Base-by-base conservation (phyloP, 2,113 vertebrate species). In the Indicator indicator region DNA sequence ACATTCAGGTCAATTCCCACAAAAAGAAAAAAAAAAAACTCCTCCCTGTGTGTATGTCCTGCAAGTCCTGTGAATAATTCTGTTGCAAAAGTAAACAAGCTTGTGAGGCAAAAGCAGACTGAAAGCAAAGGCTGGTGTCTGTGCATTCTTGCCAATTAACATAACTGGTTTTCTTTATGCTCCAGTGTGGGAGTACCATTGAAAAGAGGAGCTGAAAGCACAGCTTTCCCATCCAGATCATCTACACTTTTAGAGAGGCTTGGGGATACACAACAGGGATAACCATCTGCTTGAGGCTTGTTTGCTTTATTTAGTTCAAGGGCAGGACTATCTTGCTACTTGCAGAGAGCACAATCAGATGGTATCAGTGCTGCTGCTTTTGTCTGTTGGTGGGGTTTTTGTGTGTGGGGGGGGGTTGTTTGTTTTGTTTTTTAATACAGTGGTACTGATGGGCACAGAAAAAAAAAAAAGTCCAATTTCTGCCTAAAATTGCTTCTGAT, bases 301-400 rank as follows among this genome's bases (percentile, higher is more conserved):
- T 87, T 94, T 88, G 72, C 68, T 94, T 85, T 93, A 89, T 92
- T 91, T 89, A 91, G 84, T 91, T 94, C 89, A 95, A 95, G 89
- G 68, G 82, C 89, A 94, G 87, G 75, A 90, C 58, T 86, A 44
- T 86, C 68, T 73, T 64, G 60, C 59, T 89, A 80, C 75, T 94
- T 91, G 72, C 52, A 83, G 52, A 86, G 33, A 70, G 64, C 56
- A 79, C 74, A 69, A 92, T 73, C 90, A 89, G 86, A 93, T 74
- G 27, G 6, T 71, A 83, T 62, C 76, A 46, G 27, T 9, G 63
- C 24, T 36, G 46, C 15, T 33, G 19, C 12, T n/a, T 11, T 42
- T 33, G 13, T 27, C n/a, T 32, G 6, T 7, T 21, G 4, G 19
- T 8, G 13, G 48, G 20, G 48, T 50, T 48, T 50, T 46, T 36